Base-by-base conservation (phyloP, 2,113 vertebrate species). In the Rhea pennata region DNA sequence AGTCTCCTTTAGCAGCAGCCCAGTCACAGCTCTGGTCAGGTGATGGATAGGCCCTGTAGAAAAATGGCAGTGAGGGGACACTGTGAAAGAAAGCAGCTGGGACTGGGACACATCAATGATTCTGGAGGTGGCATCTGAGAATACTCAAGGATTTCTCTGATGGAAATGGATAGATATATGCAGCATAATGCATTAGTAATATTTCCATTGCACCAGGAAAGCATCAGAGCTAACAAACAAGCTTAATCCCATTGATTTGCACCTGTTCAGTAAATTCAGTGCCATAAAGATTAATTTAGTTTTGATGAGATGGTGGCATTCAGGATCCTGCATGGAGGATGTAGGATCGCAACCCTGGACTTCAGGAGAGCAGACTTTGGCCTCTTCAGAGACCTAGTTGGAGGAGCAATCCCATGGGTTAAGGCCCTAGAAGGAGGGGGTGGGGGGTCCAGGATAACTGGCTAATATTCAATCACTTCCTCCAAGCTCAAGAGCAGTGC, bases 111-210 rank as follows among this genome's bases (percentile, higher is more conserved):
- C n/a, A 84, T 36, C 73, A 74, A 2, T 87, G 33, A 62, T 42
- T 79, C 75, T 44, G 82, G 74, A 91, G 42, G 42, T 61, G 44
- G 48, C 66, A 76, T 3, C 54, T 50, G 72, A 67, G 67, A 85
- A 92, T 4, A 94, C 44, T 9, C 69, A 94, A 92, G 88, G 50
- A 22, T 92, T 96, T 81, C 40, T 40, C 91, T 58, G 26, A 77
- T 27, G 86, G 79, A 86, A 62, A 74, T 3, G 33, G 80, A 67
- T 59, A 85, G 66, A 79, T 42, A 71, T 64, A 66, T 6, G 26
- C 33, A 83, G 20, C 39, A 33, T 33, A 5, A 2, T 82, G 10
- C 51, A 66, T 67, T 64, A 59, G 39, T 73, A 84, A 15, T 51
- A 84, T 56, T 92, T 83, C 79, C 39, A 21, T 66, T 31, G 15